Evolutionary conservation across 2,113 vertebrate species (phyloP), one percentile per base, ranked within the genome.

Genomic region (Verasper variegatus): DNA sequence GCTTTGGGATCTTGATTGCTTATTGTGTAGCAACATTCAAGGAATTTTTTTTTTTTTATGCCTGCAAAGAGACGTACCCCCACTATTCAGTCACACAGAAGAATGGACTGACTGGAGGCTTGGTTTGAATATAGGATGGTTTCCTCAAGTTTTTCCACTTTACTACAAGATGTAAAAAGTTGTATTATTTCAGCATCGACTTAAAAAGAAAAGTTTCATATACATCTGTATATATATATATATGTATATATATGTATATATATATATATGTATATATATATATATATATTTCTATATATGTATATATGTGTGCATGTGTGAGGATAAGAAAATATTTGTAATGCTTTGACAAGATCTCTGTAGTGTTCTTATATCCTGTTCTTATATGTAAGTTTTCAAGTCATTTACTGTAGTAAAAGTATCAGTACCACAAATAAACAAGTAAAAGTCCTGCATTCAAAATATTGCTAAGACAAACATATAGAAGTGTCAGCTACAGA

Each of bases 1-100:
- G 85, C 85, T 88, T 83, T 78, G 72, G 70, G 84, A 88, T 88
- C 89, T 82, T 93, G 89, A 92, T 93, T 93, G 91, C 86, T 82
- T 86, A 89, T 90, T 92, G 89, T 88, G 81, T 92, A 71, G 88
- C 74, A 86, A 90, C 87, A 91, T 90, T 89, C 85, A 90, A 88
- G 85, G 84, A 89, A 88, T 90, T 86, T 81, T 71, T 72, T 79
- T 84, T 71, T 79, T 84, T 71, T 21, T 69, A 18, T 63, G 65
- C 18, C 66, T 54, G 66, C 56, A 81, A 67, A 84, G 75, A 82
- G 77, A 84, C 59, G n/a, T 10, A 73, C 24, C 68, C 67, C 67
- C 76, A 72, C 77, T 42, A 69, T 84, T 82, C 68, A 76, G 24
- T 24, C 59, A 13, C 27, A 42, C 27, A 45, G 42, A 58, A 68